These are phyloP conservation scores for Leucoraja erinaceus DNA, from an alignment of 2,113 vertebrate species.

Conservation along the genomic window DNA sequence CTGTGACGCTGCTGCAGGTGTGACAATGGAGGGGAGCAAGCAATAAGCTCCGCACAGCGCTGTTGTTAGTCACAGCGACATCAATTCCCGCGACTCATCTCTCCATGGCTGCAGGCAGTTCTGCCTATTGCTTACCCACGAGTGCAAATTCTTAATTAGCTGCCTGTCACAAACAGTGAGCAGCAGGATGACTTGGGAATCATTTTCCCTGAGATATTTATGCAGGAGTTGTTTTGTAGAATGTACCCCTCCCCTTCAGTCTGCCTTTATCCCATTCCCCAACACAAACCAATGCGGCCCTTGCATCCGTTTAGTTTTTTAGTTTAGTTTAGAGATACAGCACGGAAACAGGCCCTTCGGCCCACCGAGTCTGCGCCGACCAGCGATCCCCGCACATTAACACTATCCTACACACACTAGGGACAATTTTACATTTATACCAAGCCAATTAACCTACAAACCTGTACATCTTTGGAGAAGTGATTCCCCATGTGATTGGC, in stretches of 20 bases:
- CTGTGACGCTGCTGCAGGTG: neutral
- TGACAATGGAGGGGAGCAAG: neutral
- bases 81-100: neutral
- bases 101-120: constrained; percentile 14
- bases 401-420: too few species aligned
- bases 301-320: too few species aligned
- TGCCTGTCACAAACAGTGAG: constrained; percentile 4
- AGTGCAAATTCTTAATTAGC: constrained; percentile 28
- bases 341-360: too few species aligned
- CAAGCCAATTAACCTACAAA: too few species aligned
- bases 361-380: too few species aligned
- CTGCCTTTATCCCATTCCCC: neutral
- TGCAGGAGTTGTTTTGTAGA: constrained; percentile 18
- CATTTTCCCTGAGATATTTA: constrained; percentile 3
- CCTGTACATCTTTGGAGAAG: too few species aligned
- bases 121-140: constrained; percentile 8
- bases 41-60: neutral
- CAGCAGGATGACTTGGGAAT: neutral
- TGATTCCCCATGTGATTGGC: neutral
- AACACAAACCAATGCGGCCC: too few species aligned
- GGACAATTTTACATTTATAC: too few species aligned
- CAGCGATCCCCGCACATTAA: too few species aligned
- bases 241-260: neutral
- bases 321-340: too few species aligned
- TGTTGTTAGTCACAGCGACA: neutral